Base-by-base conservation (phyloP, 2,797 vertebrate genomes). In the Lagocephalus sceleratus region DNA sequence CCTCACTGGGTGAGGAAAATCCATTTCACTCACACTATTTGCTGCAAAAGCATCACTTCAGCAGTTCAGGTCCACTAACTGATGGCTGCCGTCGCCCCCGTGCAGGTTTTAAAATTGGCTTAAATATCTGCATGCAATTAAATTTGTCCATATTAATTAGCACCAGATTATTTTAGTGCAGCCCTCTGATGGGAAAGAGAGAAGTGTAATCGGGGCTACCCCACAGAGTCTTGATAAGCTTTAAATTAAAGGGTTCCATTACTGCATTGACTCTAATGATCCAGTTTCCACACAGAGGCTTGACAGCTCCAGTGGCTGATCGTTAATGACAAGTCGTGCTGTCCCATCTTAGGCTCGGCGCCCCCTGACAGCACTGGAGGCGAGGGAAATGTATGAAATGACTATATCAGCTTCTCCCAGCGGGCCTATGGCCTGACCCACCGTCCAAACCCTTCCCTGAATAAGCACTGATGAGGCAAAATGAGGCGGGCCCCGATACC, bases 271-370 rank as follows among this genome's bases (percentile, higher is more conserved):
- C 63, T 58, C 39, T 69, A 66, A 82, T 78, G 11, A 76, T 70
- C 62, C 63, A 45, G 51, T 51, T 46, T 73, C 58, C 55, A 54
- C 26, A 54, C 63, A 52, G 66, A 72, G 67, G 68, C 50, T 42
- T 75, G 81, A 83, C 81, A 79, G 64, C 66, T 76, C 57, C 49
- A 47, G 55, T 45, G 60, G 61, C 68, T 85, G 82, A 87, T 79
- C 66, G 76, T 71, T 81, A 60, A 74, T 78, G 86, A 83, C 85
- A 84, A 60, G 65, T 21, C 41, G 46, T 40, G 55, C 48, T 42
- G 48, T 75, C 78, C 58, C 58, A 56, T 65, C 75, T 48, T 26
- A 44, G 51, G 75, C 73, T 76, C 67, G 68, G 57, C 71, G 54
- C 57, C 80, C 64, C 58, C 70, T 79, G 75, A 68, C 62, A 68